Evolutionary conservation across 2,888 invertebrate species (phyloP).

Genomic region (Polia nebulosa): DNA sequence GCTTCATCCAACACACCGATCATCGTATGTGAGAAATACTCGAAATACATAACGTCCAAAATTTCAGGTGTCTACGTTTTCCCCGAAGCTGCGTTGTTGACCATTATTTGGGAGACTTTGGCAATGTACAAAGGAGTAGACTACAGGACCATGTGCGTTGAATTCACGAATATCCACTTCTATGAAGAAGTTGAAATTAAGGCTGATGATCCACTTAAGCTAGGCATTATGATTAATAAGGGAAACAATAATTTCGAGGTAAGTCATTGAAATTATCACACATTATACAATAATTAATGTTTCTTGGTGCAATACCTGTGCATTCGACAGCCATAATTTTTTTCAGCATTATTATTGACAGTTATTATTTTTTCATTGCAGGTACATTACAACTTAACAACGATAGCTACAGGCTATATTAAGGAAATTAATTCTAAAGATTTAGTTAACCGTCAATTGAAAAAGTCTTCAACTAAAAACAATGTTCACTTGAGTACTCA

Average conservation of each 20-base stretch:
- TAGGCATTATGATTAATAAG: constrained; percentile 68
- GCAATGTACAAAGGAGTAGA: constrained; percentile 45
- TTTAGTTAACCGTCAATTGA: neutral
- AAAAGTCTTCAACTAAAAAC: neutral
- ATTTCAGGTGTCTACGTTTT: constrained; percentile 90
- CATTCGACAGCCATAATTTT: no score
- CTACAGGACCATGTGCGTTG: constrained; percentile 37
- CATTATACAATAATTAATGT: neutral
- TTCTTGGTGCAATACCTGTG: no score
- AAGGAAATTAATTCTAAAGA: neutral
- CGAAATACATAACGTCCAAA: neutral
- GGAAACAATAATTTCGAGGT: constrained; percentile 48
- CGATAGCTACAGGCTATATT: constrained; percentile 36
- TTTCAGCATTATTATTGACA: no score
- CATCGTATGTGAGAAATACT: neutral
- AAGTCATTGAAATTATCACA: neutral
- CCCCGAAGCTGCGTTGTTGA: constrained; percentile 92
- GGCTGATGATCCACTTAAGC: constrained; percentile 92
- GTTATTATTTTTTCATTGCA: constrained; percentile 13
- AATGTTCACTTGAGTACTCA: neutral
- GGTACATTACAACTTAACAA: constrained; percentile 18
- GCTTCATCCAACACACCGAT: neutral
- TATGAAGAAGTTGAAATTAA: constrained; percentile 49
- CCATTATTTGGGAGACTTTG: constrained; percentile 86
- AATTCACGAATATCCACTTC: constrained; percentile 34